Percentiles rank a stretch among this genome's conserved stretches.
phyloP scores from a whole-genome alignment of 2,888 invertebrate genomes.

The Drosophila subquinaria region DNA sequence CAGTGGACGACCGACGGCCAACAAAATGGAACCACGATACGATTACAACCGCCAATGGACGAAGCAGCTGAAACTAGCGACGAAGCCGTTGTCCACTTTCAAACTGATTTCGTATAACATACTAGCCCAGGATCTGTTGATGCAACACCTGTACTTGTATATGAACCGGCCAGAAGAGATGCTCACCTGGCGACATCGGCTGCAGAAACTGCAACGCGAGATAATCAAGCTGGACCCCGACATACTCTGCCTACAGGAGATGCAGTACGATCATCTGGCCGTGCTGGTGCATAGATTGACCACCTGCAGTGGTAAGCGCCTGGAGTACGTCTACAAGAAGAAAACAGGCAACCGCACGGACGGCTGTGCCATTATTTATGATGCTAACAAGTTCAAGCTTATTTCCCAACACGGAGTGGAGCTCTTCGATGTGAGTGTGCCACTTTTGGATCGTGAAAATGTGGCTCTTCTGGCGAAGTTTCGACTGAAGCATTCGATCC shows the following conservation, averaged over 20 bases:
- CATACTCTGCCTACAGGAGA: slow-evolving; percentile 91
- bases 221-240: slow-evolving; percentile 86
- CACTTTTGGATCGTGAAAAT: slow-evolving; percentile 93
- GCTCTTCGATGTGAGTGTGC: slow-evolving; percentile 84
- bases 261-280: slow-evolving; percentile 91
- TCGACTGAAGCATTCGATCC: slow-evolving; percentile 80
- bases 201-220: slow-evolving; percentile 86
- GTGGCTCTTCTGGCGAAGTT: slow-evolving; percentile 93
- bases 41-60: slow-evolving; percentile 64
- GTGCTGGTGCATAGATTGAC: slow-evolving; percentile 60
- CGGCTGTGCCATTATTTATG: slow-evolving; percentile 96
- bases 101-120: slow-evolving; percentile 92
- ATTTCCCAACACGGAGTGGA: slow-evolving; percentile 90
- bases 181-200: slow-evolving; percentile 91
- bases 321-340: slow-evolving; percentile 92
- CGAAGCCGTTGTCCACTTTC: slow-evolving; percentile 25
- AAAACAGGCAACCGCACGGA: slow-evolving; percentile 93
- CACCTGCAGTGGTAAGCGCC: slow-evolving; percentile 87
- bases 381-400: slow-evolving; percentile 88
- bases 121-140: slow-evolving; percentile 92
- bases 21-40: slow-evolving; percentile 55
- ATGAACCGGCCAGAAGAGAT: slow-evolving; percentile 86
- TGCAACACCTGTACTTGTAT: slow-evolving; percentile 91
- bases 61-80: background rate
- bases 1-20: slow-evolving; percentile 11